phyloP scores from a whole-genome alignment of 2,797 vertebrate species.

The Characodon lateralis region DNA sequence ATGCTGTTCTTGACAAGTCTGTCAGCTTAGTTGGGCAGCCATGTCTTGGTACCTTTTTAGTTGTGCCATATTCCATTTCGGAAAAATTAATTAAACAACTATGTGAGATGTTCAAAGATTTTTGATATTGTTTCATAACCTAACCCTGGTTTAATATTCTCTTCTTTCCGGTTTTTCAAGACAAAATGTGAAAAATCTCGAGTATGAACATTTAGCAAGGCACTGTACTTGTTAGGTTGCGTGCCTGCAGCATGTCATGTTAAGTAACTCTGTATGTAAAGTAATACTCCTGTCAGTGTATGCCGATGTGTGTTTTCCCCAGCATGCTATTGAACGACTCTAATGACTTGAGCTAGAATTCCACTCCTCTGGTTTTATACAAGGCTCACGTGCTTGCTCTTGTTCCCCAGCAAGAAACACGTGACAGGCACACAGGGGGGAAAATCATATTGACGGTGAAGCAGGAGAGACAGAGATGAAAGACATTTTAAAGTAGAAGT shows the following conservation, averaged over 20 bases:
- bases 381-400: constrained; percentile 34
- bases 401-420: constrained; percentile 33
- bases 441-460: constrained; percentile 55
- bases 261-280: constrained; percentile 33
- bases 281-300: constrained; percentile 24
- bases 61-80: background rate
- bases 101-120: background rate
- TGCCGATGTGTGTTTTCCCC: constrained; percentile 34
- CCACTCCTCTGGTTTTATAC: constrained; percentile 36
- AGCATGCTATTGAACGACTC: constrained; percentile 44
- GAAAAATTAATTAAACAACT: background rate
- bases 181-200: background rate
- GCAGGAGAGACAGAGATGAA: constrained; percentile 5
- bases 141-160: background rate
- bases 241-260: constrained; percentile 7
- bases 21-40: background rate
- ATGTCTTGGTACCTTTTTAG: background rate
- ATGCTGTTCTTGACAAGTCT: background rate
- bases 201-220: background rate
- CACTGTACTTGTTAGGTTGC: background rate
- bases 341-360: constrained; percentile 69
- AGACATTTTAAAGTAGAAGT: constrained; percentile 20
- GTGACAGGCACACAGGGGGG: constrained; percentile 31
- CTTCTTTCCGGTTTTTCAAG: background rate
- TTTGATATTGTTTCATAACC: background rate